These are phyloP conservation scores for Propithecus deckenii DNA, from an alignment of 2,797 vertebrate genomes.

Conservation along the genomic window DNA sequence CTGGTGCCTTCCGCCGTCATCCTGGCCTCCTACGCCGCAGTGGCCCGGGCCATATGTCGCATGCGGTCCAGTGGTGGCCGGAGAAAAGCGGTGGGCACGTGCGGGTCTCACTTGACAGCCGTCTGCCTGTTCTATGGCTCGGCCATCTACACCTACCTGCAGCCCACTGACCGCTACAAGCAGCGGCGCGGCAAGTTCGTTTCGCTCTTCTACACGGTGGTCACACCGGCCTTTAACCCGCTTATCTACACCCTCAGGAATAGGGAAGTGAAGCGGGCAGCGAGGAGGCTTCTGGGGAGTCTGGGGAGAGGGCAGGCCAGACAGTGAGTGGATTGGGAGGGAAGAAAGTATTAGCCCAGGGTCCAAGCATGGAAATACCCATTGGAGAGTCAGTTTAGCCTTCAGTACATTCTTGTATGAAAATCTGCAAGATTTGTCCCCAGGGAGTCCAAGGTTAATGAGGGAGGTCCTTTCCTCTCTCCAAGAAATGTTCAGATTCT, in stretches of 20 bases:
- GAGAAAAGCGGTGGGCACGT: constrained; percentile 60
- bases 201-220: constrained; percentile 67
- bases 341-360: not conserved
- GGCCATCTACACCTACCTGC: constrained; percentile 65
- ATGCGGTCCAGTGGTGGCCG: not conserved
- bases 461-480: no score
- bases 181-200: constrained; percentile 43
- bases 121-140: constrained; percentile 70
- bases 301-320: not conserved
- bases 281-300: not conserved
- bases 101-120: constrained; percentile 66
- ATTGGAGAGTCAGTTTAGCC: not conserved
- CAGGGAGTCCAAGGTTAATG: not conserved
- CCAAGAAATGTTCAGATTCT: not conserved
- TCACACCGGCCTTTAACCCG: constrained; percentile 66
- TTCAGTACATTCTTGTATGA: not conserved
- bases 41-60: not conserved
- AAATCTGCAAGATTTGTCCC: not conserved
- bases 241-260: constrained; percentile 69
- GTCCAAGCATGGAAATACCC: not conserved
- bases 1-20: constrained; percentile 43
- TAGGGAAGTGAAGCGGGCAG: constrained; percentile 55
- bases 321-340: not conserved
- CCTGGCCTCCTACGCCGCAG: constrained; percentile 43
- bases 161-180: constrained; percentile 46